Base-by-base conservation (phyloP, 2,113 vertebrate species). In the Gadus macrocephalus region DNA sequence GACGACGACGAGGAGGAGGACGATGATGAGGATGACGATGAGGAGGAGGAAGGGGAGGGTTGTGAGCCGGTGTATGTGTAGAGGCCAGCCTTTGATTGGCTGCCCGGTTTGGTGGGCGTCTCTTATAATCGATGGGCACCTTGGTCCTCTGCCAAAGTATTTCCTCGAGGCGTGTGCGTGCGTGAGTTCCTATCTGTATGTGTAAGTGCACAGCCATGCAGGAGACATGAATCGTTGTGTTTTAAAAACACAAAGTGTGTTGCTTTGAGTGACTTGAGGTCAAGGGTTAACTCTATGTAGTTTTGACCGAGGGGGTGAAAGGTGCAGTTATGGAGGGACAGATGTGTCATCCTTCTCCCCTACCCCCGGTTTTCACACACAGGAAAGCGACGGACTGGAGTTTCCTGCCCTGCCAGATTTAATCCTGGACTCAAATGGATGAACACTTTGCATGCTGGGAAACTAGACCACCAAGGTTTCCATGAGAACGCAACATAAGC, bases 31-130 rank as follows among this genome's bases (percentile, higher is more conserved):
- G 73, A 83, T 22, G 81, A 2, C 49, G 88, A 85, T 58, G 88
- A 87, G 74, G 92, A 81, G 60, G 93, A 91, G 82, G 93, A 92
- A 71, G 85, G 90, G 2, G 95, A 95, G 81, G 92, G 93, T 31
- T 98, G 95, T 83, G 95, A 97, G 83, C 97, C 96, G 0, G 96
- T 99, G 67, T 98, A 98, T n/a, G 96, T 98, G 78, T 98, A 93
- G 91, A 81, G 71, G 38, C 55, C 65, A 25, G 35, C 60, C 60
- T 63, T 71, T 27, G 5, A 20, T 67, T 27, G 56, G 62, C 53
- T 69, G 72, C 49, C 63, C 67, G 19, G 58, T 66, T 62, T 53
- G 58, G 17, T 61, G 42, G 60, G 5, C 61, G 19, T 38, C n/a
- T 60, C 15, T n/a, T 28, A 60, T 59, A 17, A 63, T 25, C 49